These are phyloP conservation scores for Hecatera dysodea DNA, from an alignment of 2,888 invertebrate genomes.

Conservation along the genomic window DNA sequence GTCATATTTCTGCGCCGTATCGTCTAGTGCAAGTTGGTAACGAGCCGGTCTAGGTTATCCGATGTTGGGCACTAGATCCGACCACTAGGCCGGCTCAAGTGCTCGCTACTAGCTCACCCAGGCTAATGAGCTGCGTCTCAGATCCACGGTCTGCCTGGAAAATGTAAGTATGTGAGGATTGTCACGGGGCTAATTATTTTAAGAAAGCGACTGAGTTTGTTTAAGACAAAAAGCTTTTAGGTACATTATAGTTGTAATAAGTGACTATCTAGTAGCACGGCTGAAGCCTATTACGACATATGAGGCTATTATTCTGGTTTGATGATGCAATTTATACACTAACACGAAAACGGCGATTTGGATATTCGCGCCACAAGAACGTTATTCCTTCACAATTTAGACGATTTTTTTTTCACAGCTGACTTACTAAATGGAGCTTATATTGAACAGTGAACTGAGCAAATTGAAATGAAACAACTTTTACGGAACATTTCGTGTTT, in stretches of 20 bases:
- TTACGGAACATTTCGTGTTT: conserved; percentile 24
- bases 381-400: neutral
- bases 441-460: conserved; percentile 12
- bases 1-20: conserved; percentile 5
- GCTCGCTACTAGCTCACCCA: conserved; percentile 55
- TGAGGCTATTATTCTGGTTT: neutral
- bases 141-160: neutral
- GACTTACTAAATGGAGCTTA: conserved; percentile 18
- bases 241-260: no score
- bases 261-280: neutral
- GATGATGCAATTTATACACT: no score
- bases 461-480: conserved; percentile 32
- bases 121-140: conserved; percentile 61
- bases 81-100: conserved; percentile 43
- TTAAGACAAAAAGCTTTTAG: no score
- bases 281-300: neutral
- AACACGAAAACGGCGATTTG: neutral
- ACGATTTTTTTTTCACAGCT: neutral
- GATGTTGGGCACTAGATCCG: conserved; percentile 33
- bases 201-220: neutral
- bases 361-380: neutral
- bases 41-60: conserved; percentile 27
- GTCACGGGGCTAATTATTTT: no score
- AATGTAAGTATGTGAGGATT: neutral
- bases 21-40: conserved; percentile 10